A percentile compares a stretch with the other conserved stretches of the same genome.
phyloP scores from a whole-genome alignment of 2,113 vertebrate species.

The Xenopus laevis region DNA sequence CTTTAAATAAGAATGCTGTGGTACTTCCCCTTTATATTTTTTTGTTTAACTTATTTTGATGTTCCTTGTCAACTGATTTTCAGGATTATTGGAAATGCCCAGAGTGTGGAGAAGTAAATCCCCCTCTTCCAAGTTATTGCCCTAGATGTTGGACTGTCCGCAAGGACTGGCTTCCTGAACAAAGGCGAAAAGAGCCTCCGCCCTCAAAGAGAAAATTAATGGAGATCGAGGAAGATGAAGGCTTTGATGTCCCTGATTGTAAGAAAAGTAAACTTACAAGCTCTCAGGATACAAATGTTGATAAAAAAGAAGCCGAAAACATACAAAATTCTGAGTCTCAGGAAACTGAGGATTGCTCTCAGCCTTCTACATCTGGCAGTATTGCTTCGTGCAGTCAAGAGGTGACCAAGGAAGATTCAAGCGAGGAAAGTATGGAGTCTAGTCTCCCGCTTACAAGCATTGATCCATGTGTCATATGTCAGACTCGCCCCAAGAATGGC shows the following conservation, averaged over 20 bases:
- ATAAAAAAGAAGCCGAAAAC: conserved; percentile 59
- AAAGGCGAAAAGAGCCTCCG: conserved; percentile 56
- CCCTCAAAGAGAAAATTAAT: conserved; percentile 57
- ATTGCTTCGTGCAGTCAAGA: conserved; percentile 72
- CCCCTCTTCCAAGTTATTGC: conserved; percentile 87
- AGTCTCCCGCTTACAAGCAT: conserved; percentile 76
- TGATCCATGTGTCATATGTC: conserved; percentile 93
- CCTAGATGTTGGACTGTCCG: conserved; percentile 87
- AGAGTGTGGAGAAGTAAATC: conserved; percentile 81
- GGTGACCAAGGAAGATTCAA: conserved; percentile 68
- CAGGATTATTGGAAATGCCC: conserved; percentile 94
- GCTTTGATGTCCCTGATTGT: conserved; percentile 89
- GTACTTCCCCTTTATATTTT: too few relatives aligned
- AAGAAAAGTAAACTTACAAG: conserved; percentile 63
- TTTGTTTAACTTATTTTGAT: neutral
- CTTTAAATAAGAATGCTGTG: too few relatives aligned
- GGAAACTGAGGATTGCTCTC: conserved; percentile 66
- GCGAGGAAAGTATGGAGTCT: conserved; percentile 64
- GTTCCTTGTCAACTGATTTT: conserved; percentile 44
- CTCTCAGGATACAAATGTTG: conserved; percentile 49
- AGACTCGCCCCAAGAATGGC: conserved; percentile 89
- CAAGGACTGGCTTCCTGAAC: conserved; percentile 84
- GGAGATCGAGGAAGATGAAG: conserved; percentile 65
- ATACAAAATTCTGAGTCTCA: conserved; percentile 59
- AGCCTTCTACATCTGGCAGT: conserved; percentile 70